These are phyloP conservation scores for Esox masquinongy DNA, from an alignment of 2,797 vertebrate genomes.

Conservation along the genomic window DNA sequence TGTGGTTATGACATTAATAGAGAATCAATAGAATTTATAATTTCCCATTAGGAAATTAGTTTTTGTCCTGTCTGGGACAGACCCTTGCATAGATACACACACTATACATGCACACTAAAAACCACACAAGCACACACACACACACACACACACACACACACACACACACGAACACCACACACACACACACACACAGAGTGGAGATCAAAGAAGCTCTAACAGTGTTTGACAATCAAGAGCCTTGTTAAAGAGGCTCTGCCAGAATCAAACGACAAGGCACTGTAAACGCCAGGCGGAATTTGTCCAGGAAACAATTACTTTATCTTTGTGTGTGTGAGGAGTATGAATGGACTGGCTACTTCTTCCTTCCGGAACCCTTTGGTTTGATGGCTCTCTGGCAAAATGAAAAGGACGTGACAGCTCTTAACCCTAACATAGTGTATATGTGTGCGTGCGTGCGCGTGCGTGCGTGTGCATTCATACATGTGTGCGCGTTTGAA, in stretches of 20 bases:
- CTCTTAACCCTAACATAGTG: constrained; percentile 48
- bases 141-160: constrained; percentile 31
- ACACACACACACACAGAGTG: constrained; percentile 34
- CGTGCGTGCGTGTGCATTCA: neutral
- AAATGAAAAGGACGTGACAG: constrained; percentile 52
- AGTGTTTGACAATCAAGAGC: constrained; percentile 81
- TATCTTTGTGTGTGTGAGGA: constrained; percentile 54
- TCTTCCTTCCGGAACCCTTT: constrained; percentile 43
- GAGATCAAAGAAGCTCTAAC: constrained; percentile 72
- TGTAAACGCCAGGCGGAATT: constrained; percentile 83
- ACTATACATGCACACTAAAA: neutral
- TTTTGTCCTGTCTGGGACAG: constrained; percentile 44
- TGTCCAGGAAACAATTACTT: constrained; percentile 76
- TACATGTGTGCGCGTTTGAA: neutral
- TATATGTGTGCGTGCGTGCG: neutral
- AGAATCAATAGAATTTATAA: constrained; percentile 57
- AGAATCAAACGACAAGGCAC: constrained; percentile 78
- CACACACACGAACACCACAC: constrained; percentile 13
- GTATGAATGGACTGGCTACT: constrained; percentile 27
- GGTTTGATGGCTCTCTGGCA: constrained; percentile 35
- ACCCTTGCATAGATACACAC: constrained; percentile 18
- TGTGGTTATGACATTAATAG: constrained; percentile 57
- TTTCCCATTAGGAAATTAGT: constrained; percentile 51
- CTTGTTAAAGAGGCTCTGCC: constrained; percentile 72
- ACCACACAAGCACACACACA: constrained; percentile 16